Evolutionary conservation across 2,113 vertebrate genomes (phyloP).

Genomic region (Turdus rufiventris): DNA sequence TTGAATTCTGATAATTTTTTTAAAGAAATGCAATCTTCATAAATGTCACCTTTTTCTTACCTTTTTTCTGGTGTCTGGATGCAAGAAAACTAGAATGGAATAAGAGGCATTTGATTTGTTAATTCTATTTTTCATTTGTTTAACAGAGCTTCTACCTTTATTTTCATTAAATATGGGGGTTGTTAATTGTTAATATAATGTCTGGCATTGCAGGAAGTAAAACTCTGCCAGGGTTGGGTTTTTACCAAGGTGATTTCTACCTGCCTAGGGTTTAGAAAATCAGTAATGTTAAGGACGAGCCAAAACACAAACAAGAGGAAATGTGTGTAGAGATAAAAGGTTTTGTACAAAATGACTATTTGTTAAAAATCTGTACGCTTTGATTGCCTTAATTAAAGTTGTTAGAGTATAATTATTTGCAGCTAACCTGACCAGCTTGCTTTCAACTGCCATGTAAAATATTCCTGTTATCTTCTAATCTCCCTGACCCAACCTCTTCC

Average conservation of each 20-base stretch:
- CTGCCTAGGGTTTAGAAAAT: not conserved
- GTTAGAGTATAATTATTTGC: not conserved
- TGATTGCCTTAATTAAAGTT: not conserved
- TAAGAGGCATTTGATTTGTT: not conserved
- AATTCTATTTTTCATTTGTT: not conserved
- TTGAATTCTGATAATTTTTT: not conserved
- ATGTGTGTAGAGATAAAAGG: not conserved
- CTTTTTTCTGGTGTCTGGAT: not conserved
- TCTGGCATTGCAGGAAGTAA: not conserved
- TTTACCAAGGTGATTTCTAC: not conserved
- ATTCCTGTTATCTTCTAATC: not conserved
- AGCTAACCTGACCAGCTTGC: not conserved
- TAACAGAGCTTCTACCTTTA: not conserved
- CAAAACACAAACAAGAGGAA: not conserved
- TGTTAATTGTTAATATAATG: not conserved
- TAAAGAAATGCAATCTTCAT: not conserved
- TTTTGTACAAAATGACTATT: not conserved
- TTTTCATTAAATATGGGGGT: not conserved
- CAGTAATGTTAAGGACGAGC: not conserved
- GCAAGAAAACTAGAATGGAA: not conserved
- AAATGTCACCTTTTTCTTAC: accelerated
- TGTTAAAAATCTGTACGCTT: not conserved
- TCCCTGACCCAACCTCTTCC: not conserved
- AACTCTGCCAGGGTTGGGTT: not conserved
- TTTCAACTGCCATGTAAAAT: not conserved